Evolutionary conservation across 2,113 vertebrate genomes (phyloP).

Genomic region (Alethe castanea): DNA sequence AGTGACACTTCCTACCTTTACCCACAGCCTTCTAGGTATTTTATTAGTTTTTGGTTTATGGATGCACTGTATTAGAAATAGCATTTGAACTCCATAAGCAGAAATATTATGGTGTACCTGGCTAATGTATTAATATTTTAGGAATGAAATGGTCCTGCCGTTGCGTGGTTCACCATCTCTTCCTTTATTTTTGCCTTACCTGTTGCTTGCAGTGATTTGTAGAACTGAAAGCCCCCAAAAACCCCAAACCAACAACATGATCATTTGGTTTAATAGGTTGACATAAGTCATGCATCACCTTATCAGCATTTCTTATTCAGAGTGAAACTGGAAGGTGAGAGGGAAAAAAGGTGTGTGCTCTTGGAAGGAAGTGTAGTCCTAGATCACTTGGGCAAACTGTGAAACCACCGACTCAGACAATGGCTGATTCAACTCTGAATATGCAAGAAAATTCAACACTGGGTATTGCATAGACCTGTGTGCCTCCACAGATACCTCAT

Average conservation of each 20-base stretch:
- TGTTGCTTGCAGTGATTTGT: neutral
- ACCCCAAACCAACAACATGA: neutral
- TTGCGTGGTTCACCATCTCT: neutral
- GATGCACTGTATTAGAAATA: neutral
- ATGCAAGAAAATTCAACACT: neutral
- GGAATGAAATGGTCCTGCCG: neutral
- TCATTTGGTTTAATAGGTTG: neutral
- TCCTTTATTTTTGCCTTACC: neutral
- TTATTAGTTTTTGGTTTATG: neutral
- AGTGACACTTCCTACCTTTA: neutral
- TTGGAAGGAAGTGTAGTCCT: neutral
- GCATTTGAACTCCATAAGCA: neutral
- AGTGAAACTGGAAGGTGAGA: neutral
- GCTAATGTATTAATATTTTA: neutral
- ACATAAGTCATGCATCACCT: neutral
- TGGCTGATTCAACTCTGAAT: neutral
- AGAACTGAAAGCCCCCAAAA: neutral
- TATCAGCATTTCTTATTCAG: neutral
- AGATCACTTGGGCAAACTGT: neutral
- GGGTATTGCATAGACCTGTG: neutral
- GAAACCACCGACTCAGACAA: accelerated
- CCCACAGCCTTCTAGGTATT: neutral
- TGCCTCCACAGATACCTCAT: neutral
- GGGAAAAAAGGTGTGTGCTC: neutral
- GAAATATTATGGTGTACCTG: neutral